A percentile compares a stretch with the other conserved stretches of the same genome.
These are phyloP conservation scores for Henricia sp. DNA, from an alignment of 53 echinoderm and acorn worm genomes.

Conservation along the genomic window DNA sequence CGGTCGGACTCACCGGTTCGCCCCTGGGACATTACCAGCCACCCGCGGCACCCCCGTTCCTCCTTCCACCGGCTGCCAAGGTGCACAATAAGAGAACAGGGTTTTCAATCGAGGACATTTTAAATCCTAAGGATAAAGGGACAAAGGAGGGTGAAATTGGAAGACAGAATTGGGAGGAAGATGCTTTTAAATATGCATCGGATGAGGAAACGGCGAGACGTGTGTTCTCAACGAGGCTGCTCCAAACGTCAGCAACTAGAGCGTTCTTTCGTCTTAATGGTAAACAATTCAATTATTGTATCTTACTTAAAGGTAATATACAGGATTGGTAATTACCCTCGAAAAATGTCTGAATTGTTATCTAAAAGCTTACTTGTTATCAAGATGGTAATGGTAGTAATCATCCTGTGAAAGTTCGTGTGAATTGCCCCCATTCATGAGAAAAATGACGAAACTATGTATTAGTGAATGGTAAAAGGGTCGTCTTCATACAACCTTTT, in stretches of 20 bases:
- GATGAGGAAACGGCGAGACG: conserved; percentile 17
- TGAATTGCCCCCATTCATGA: no score
- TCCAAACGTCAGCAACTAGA: conserved; percentile 46
- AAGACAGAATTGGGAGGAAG: not conserved
- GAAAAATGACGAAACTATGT: no score
- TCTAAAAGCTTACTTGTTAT: no score
- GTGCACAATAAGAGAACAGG: conserved; percentile 33
- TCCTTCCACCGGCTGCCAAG: not conserved
- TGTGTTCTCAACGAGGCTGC: conserved; percentile 29
- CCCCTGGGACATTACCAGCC: not conserved
- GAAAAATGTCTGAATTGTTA: no score
- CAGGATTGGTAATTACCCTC: no score
- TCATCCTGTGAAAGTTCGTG: no score
- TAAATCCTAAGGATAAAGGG: conserved; percentile 15
- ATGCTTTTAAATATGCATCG: conserved; percentile 16
- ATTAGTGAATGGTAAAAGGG: no score
- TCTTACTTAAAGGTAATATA: no score
- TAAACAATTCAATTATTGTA: not conserved
- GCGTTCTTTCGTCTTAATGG: conserved; percentile 54
- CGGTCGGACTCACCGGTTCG: conserved; percentile 4
- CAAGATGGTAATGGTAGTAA: no score
- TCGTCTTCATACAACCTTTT: no score
- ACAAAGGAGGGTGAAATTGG: not conserved
- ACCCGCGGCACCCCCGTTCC: not conserved
- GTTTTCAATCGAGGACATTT: conserved; percentile 65